Evolutionary conservation across 2,797 vertebrate species (phyloP).

Genomic region (Buphagus erythrorhynchus): DNA sequence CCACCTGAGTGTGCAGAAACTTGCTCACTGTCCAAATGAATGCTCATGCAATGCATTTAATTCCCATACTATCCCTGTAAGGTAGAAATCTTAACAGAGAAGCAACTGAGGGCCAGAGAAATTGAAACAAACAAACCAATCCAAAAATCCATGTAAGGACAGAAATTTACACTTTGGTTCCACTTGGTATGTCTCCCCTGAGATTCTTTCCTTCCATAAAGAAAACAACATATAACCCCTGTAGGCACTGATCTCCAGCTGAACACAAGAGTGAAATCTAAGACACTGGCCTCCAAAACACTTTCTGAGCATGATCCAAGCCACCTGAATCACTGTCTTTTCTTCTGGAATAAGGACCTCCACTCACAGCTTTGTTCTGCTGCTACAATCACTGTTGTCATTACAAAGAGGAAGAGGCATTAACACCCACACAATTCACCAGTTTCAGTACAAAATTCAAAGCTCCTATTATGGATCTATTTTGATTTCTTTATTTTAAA

Average conservation of each 20-base stretch:
- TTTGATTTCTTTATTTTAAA: not conserved
- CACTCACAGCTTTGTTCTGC: not conserved
- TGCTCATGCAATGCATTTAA: not conserved
- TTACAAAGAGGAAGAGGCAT: not conserved
- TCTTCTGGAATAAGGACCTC: not conserved
- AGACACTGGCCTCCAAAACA: not conserved
- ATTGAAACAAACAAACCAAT: not conserved
- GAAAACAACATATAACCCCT: not conserved
- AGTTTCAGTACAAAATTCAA: not conserved
- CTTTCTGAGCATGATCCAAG: not conserved
- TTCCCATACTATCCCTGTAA: not conserved
- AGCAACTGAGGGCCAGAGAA: not conserved
- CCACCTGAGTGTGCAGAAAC: not conserved
- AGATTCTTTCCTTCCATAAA: not conserved
- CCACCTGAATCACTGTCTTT: not conserved
- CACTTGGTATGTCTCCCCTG: not conserved
- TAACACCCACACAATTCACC: not conserved
- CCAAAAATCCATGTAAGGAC: not conserved
- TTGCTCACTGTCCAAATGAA: not conserved
- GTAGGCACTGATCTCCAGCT: not conserved
- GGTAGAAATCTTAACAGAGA: not conserved
- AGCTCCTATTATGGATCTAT: not conserved
- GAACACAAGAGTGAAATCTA: not conserved
- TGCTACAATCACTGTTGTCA: fast-evolving
- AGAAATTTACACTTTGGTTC: not conserved